These are phyloP conservation scores for Cydia pomonella DNA, from an alignment of 1,140 invertebrate species.

Conservation along the genomic window DNA sequence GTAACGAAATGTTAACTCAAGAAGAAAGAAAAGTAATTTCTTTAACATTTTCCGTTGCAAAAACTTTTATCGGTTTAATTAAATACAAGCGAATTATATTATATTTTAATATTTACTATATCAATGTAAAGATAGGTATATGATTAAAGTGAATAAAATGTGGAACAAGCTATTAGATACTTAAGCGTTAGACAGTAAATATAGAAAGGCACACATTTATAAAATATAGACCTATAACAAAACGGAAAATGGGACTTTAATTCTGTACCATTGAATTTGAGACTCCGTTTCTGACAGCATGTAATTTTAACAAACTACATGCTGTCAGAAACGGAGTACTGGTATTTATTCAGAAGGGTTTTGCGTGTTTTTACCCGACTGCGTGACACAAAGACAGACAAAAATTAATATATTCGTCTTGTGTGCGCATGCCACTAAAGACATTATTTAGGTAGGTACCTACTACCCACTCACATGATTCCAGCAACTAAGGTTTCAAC, in stretches of 20 bases:
- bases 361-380: no score
- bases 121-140: neutral
- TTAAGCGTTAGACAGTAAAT: constrained; percentile 28
- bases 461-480: no score
- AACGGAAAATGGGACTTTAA: neutral
- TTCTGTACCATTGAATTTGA: constrained; percentile 11
- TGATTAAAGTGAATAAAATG: neutral
- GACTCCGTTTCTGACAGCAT: constrained; percentile 31
- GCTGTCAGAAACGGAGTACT: no score
- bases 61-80: neutral
- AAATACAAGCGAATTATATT: neutral
- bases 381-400: no score
- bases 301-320: no score
- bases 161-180: neutral
- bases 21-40: neutral
- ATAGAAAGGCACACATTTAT: constrained; percentile 50
- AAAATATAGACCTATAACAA: constrained; percentile 35
- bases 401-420: no score
- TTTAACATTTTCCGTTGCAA: neutral
- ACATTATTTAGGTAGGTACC: no score
- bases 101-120: neutral
- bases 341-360: no score
- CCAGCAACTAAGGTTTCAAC: no score
- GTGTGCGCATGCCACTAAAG: no score
- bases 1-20: constrained; percentile 2